Evolutionary conservation across 2,113 vertebrate species (phyloP), one percentile per base, ranked within the genome.

Genomic region (Puffinus mauretanicus): DNA sequence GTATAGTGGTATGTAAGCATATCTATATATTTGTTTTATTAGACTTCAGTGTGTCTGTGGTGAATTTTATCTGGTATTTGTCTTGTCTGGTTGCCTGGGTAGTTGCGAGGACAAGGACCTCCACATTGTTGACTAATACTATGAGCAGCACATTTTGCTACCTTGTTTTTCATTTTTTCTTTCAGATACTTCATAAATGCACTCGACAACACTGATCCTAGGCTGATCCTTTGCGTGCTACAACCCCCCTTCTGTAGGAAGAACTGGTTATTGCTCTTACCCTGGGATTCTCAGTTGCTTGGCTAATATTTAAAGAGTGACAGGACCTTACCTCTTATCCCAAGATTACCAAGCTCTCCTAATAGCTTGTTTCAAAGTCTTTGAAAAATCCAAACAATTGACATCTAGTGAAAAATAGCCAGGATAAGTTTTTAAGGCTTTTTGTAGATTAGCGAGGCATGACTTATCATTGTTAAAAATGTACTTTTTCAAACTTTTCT

Each of bases 241-340:
- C 40, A 81, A 19, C 10, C 13, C 11, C 4, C 2, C 8, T 46
- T 64, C 57, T 11, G 3, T n/a, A 76, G 0, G 0, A 78, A 82
- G 32, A 49, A n/a, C 36, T 58, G 3, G 27, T 47, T 38, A 7
- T 26, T 91, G 3, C 72, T 89, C 30, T 89, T 86, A 34, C 13
- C 13, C 34, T 49, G 29, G 8, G 15, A 61, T 67, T 89, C 36
- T 78, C n/a, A 38, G 13, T 87, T 76, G 12, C 36, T 58, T 93
- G 47, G 29, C 58, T 82, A 66, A 47, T 51, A n/a, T 3, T 86
- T 42, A 47, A 75, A 87, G 51, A 18, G 16, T 25, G 27, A 40
- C 16, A 76, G 64, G 44, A 49, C 40, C n/a, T 75, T 61, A 22
- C 20, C 24, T 73, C 21, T 77, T 91, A 86, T 85, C n/a, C 22